These are phyloP conservation scores for Typhlichthys subterraneus DNA, from an alignment of 2,797 vertebrate genomes.

Conservation along the genomic window DNA sequence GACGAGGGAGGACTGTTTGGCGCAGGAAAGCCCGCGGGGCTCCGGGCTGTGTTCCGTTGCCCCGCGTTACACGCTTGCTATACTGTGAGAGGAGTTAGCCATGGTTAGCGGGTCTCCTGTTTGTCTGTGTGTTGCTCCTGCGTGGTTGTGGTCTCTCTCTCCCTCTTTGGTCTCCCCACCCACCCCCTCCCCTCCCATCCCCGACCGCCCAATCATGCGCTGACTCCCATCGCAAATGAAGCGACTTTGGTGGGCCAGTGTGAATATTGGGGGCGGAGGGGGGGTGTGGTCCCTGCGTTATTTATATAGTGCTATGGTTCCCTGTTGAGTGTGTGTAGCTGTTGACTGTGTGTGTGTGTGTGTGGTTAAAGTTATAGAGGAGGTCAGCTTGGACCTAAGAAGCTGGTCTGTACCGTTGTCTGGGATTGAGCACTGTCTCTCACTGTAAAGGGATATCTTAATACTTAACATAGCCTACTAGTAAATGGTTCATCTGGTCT, in stretches of 20 bases:
- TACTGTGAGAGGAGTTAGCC: slow-evolving; percentile 50
- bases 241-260: too few relatives aligned
- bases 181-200: too few relatives aligned
- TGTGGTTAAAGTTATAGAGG: slow-evolving; percentile 18
- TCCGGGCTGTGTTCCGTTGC: slow-evolving; percentile 16
- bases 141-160: background rate
- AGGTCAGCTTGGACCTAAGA: slow-evolving; percentile 11
- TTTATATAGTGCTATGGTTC: too few relatives aligned
- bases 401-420: slow-evolving; percentile 11
- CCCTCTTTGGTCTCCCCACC: background rate
- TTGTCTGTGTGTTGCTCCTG: slow-evolving; percentile 12
- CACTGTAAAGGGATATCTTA: slow-evolving; percentile 22
- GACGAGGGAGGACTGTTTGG: slow-evolving; percentile 1
- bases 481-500: slow-evolving; percentile 34
- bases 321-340: slow-evolving; percentile 1
- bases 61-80: slow-evolving; percentile 5
- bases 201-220: too few relatives aligned
- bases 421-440: slow-evolving; percentile 22
- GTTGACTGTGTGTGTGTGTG: slow-evolving; percentile 25
- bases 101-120: slow-evolving; percentile 34
- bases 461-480: slow-evolving; percentile 18
- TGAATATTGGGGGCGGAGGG: too few relatives aligned
- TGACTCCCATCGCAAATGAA: too few relatives aligned
- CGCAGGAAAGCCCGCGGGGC: background rate
- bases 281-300: too few relatives aligned